Evolutionary conservation across 1,140 invertebrate species (phyloP).

Genomic region (Centruroides vittatus): DNA sequence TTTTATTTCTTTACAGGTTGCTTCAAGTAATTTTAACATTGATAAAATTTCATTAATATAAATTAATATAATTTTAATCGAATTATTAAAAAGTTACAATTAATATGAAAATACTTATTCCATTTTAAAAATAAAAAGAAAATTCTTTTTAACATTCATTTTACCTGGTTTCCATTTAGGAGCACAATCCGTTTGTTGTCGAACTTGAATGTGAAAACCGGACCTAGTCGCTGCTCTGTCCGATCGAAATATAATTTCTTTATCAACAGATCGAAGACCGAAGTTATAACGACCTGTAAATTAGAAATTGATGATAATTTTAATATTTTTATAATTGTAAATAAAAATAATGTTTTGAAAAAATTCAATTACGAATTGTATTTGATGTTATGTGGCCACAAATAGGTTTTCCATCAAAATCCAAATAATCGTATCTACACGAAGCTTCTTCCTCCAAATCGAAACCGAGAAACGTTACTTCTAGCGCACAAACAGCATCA

Average conservation of each 20-base stretch:
- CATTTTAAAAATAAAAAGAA: too few relatives aligned
- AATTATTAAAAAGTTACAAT: too few relatives aligned
- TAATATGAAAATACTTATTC: too few relatives aligned
- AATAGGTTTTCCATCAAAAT: slow-evolving; percentile 18
- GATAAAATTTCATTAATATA: too few relatives aligned
- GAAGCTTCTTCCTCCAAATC: slow-evolving; percentile 17
- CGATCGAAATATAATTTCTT: slow-evolving; percentile 10
- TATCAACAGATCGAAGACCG: slow-evolving; percentile 8
- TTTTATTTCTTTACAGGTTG: too few relatives aligned
- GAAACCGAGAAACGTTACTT: slow-evolving; percentile 18
- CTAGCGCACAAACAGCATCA: slow-evolving; percentile 16
- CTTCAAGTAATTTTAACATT: too few relatives aligned
- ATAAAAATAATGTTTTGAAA: background rate
- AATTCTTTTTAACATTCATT: too few relatives aligned
- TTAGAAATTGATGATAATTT: too few relatives aligned
- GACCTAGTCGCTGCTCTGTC: slow-evolving; percentile 11
- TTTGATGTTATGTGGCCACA: slow-evolving; percentile 17
- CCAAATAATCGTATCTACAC: slow-evolving; percentile 20
- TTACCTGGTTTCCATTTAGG: too few relatives aligned
- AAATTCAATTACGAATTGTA: slow-evolving; percentile 14
- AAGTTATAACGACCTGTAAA: too few relatives aligned
- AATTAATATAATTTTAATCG: too few relatives aligned
- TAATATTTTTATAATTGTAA: background rate
- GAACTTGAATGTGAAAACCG: slow-evolving; percentile 6
- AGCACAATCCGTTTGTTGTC: slow-evolving; percentile 1